Evolutionary conservation across 2,888 invertebrate genomes (phyloP).

Genomic region (Notodonta ziczac): DNA sequence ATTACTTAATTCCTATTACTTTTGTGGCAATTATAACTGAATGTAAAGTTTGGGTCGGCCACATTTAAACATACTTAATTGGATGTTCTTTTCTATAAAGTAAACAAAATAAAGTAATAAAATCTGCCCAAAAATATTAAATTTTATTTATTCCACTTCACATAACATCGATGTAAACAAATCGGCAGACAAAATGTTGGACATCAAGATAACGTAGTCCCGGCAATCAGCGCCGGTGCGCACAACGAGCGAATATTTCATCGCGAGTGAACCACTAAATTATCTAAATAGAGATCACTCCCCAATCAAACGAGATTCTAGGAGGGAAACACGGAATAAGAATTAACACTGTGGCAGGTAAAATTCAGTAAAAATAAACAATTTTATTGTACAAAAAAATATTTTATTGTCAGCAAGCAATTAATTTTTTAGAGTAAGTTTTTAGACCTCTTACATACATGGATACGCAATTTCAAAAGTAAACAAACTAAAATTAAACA

Average conservation of each 20-base stretch:
- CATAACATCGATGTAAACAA: conserved; percentile 39
- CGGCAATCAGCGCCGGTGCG: conserved; percentile 59
- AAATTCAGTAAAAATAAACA: too few species aligned
- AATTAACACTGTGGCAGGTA: background rate
- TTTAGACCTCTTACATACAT: too few species aligned
- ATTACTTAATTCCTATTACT: too few species aligned
- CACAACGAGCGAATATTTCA: conserved; percentile 66
- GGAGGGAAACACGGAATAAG: conserved; percentile 10
- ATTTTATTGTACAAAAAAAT: too few species aligned
- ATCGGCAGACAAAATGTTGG: conserved; percentile 56
- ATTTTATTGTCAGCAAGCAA: too few species aligned
- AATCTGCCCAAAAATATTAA: background rate
- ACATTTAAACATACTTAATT: too few species aligned
- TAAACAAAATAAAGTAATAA: background rate
- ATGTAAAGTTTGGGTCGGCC: too few species aligned
- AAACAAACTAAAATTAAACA: too few species aligned
- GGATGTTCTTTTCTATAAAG: too few species aligned
- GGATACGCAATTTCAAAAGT: too few species aligned
- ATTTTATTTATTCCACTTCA: background rate
- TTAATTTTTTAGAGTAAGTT: too few species aligned
- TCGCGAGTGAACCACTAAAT: conserved; percentile 74
- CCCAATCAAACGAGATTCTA: conserved; percentile 61
- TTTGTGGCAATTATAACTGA: too few species aligned
- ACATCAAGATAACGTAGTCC: conserved; percentile 67
- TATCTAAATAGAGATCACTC: conserved; percentile 82